Base-by-base conservation (phyloP, 2,888 invertebrate genomes). In the Trachelus stipa region DNA sequence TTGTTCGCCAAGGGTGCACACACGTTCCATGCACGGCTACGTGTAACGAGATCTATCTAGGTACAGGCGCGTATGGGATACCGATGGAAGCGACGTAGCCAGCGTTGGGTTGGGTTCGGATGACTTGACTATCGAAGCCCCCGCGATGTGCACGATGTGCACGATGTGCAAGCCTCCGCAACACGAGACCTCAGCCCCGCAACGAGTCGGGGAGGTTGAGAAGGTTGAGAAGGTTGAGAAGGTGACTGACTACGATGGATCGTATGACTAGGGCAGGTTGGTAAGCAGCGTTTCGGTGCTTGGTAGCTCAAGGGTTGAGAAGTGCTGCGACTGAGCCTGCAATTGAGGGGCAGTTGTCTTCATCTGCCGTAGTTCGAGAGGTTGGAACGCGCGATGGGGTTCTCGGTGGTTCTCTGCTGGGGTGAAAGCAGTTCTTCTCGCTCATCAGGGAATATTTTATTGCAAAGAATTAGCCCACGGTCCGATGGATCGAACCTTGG, bases 61-160 rank as follows among this genome's bases (percentile, higher is more conserved):
- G 33, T 69, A 30, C 74, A 78, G 73, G 69, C 77, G 79, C 79
- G 80, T 81, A 83, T 86, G 82, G 86, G 87, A 87, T 86, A 86
- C 85, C 85, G 81, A 86, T 84, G 83, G 87, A 85, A 15, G 15
- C 85, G 84, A 86, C 85, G 84, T 82, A 81, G 86, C 85, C 88
- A 85, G 88, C 85, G 34, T 40, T 40, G 37, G 40, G 40, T 40
- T 40, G 87, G 85, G 84, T 87, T 89, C 86, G 86, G 86, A 88
- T 88, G 87, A 88, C 87, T 89, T 88, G 87, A 87, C 88, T 88
- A 85, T 86, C 86, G 88, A 89, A 89, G 87, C 85, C 85, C 82
- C 76, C 80, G 4, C 12, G 73, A 75, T 12, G 6, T 80, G 80
- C 79, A 35, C 34, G 34, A 34, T 3, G 1, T 80, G 34, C 34